Evolutionary conservation across 2,888 invertebrate genomes (phyloP), one percentile per base, ranked within the genome.

Genomic region (Cataglyphis livida): DNA sequence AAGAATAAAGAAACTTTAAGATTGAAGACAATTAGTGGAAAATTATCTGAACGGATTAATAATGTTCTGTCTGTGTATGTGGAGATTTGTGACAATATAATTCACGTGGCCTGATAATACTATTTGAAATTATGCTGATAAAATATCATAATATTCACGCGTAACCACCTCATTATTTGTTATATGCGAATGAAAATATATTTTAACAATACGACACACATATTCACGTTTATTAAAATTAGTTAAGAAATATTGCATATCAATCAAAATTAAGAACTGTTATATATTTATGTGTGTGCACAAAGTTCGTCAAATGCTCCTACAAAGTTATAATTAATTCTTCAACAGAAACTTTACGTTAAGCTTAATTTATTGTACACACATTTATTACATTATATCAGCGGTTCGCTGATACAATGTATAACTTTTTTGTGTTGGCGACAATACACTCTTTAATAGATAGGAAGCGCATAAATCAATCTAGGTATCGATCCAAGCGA

Each of bases 241-340:
- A 4, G 15, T 32, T 59, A 21, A 71, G 25, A 59, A 57, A 59
- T 54, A 54, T 51, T 38, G 9, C 12, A n/a, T 18, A 44, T 70
- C 51, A 70, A 70, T 59, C 35, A 70, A n/a, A 70, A 78, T 18
- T 59, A 70, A 70, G 12, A 70, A 59, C 10, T 70, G 21, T 32
- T 7, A 38, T 74, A 74, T 15, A 28, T 38, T 9, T 21, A 21
- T 10, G 28, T 35, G 12, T 38, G n/a, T 18, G 38, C 44, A 21
- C 44, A 21, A 44, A 57, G 25, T n/a, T n/a, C 28, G 41, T 10
- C 68, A 41, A 65, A 68, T 28, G n/a, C 15, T 78, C 32, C 32
- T 44, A 6, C 28, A 25, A 21, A 59, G 21, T 70, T 78, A 18
- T 21, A 44, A 78, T 78, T 78, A 70, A 68, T 78, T 70, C 7